Base-by-base conservation (phyloP, 2,113 vertebrate species). In the Toxotes jaculatrix region DNA sequence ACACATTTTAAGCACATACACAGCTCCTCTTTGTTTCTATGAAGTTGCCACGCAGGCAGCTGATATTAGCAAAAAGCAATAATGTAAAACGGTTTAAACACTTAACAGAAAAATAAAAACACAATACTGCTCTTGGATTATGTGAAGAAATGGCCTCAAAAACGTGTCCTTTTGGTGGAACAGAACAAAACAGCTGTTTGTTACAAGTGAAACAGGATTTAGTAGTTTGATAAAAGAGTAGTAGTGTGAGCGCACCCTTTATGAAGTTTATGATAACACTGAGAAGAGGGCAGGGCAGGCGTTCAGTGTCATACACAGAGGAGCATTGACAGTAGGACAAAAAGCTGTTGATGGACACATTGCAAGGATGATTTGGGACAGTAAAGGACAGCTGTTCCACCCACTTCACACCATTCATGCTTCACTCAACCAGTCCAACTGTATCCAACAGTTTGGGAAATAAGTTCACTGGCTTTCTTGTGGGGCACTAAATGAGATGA, bases 11-110 rank as follows among this genome's bases (percentile, higher is more conserved):
- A 9, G 17, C 49, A 80, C 67, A 74, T 77, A 79, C 60, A 66
- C 42, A 65, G 59, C 69, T 69, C 70, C 27, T 45, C 57, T 77
- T 36, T 62, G 59, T 73, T 62, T 76, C 82, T 23, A 1, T 43
- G 5, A 3, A 0, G 43, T 14, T 5, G 43, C 14, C 53, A 66
- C 47, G 27, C 38, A 23, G 53, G 40, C 49, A 21, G 64, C 42
- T 43, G 64, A 78, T 38, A 69, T 70, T 75, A 84, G 86, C 65
- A 80, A 56, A 74, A 7, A 27, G 68, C 42, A 61, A 83, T 66
- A 77, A 66, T 71, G 73, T 53, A 56, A 88, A 76, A 77, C 27
- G 67, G 61, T 53, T 56, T 7, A 74, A 80, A 76, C 66, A 68
- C 51, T 76, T 47, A 42, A 13, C 62, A 61, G 53, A 65, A 60